A percentile compares a stretch with the other conserved stretches of the same genome.
Evolutionary conservation across 2,113 vertebrate species (phyloP).

Genomic region (Myrmecobius fasciatus): DNA sequence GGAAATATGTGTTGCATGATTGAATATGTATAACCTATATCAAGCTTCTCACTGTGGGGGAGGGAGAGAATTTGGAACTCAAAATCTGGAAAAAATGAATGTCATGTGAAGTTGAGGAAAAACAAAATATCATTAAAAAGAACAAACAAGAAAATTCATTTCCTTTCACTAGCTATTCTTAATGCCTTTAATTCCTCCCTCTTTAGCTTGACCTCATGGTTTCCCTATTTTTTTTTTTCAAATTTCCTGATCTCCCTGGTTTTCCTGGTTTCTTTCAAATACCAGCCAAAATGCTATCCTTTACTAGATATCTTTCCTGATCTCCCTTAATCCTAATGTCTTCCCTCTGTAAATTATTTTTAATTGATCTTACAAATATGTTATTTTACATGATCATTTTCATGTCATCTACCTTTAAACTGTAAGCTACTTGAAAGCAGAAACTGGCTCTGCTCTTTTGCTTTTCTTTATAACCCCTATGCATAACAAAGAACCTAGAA

Average conservation of each 20-base stretch:
- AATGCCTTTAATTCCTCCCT: not conserved
- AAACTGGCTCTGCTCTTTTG: not conserved
- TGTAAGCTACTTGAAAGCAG: not conserved
- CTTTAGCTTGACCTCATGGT: not conserved
- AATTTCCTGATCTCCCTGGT: not conserved
- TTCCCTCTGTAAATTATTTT: not conserved
- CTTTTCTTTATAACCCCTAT: not conserved
- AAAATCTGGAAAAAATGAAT: not conserved
- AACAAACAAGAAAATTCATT: not conserved
- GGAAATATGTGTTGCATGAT: not conserved
- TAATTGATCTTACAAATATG: not conserved
- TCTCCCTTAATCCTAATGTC: not conserved
- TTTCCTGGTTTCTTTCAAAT: not conserved
- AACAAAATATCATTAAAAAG: not conserved
- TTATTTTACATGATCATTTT: not conserved
- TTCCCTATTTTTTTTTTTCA: not conserved
- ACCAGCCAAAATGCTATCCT: not conserved
- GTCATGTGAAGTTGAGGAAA: not conserved
- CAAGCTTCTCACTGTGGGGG: not conserved
- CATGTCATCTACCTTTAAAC: not conserved
- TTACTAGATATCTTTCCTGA: not conserved
- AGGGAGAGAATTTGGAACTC: not conserved
- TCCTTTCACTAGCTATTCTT: not conserved
- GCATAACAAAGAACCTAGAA: not conserved
- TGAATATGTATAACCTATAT: not conserved